phyloP scores from a whole-genome alignment of 2,888 invertebrate species.

The Petrophora chlorosata region DNA sequence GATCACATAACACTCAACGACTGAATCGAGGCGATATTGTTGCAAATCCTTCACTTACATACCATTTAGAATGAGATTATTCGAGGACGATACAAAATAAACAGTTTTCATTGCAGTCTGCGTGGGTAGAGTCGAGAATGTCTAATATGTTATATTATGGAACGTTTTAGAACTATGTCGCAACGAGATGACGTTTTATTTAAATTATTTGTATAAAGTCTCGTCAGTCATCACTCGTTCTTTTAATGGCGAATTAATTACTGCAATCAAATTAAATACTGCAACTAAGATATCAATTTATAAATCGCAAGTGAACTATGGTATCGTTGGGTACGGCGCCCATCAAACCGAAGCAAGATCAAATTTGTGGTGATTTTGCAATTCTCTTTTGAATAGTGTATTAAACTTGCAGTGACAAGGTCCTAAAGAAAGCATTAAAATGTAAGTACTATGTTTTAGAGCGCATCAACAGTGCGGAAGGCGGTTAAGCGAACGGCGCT shows the following conservation, averaged over 20 bases:
- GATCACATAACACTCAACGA: conserved; percentile 5
- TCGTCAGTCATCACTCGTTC: too few relatives aligned
- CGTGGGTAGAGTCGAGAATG: conserved; percentile 9
- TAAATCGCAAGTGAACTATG: too few relatives aligned
- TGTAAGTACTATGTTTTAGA: background rate
- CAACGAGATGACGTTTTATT: background rate
- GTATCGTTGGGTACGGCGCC: too few relatives aligned
- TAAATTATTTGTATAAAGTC: too few relatives aligned
- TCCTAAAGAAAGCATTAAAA: background rate
- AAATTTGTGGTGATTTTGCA: too few relatives aligned
- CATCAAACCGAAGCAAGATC: too few relatives aligned
- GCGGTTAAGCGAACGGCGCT: conserved; percentile 7
- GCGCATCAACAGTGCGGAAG: conserved; percentile 6
- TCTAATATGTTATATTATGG: too few relatives aligned
- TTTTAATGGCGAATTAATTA: too few relatives aligned
- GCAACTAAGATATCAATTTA: too few relatives aligned
- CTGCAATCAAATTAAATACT: too few relatives aligned
- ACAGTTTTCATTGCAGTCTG: conserved; percentile 3
- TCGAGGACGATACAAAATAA: conserved; percentile 1
- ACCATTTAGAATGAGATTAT: conserved; percentile 1
- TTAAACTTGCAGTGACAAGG: conserved; percentile 2
- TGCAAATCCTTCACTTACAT: conserved; percentile 9
- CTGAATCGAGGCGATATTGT: conserved; percentile 4
- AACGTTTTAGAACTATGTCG: background rate
- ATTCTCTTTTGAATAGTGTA: too few relatives aligned